These are phyloP conservation scores for Coreoperca whiteheadi DNA, from an alignment of 2,113 vertebrate species.

Conservation along the genomic window DNA sequence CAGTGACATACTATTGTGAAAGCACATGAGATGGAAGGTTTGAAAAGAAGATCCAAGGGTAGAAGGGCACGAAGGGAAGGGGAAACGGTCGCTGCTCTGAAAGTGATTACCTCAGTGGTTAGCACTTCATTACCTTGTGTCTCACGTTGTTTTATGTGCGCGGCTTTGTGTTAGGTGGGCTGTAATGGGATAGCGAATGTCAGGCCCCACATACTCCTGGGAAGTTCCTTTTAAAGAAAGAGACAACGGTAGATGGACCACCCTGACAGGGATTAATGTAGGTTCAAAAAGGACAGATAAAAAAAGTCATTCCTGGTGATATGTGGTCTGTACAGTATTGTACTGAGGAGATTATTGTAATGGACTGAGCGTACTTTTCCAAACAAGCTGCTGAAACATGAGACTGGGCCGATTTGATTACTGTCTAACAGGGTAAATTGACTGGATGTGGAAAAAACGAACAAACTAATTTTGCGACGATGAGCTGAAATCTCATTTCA, in stretches of 20 bases:
- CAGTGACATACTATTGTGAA: constrained; percentile 35
- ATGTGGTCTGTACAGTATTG: constrained; percentile 29
- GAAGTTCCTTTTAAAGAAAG: constrained; percentile 67
- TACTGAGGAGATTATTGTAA: not conserved
- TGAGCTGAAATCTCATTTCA: constrained; percentile 24
- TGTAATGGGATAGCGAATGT: constrained; percentile 80
- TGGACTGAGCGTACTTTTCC: constrained; percentile 19
- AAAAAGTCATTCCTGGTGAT: not conserved
- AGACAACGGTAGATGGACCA: constrained; percentile 78
- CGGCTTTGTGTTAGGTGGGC: constrained; percentile 75
- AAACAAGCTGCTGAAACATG: constrained; percentile 10
- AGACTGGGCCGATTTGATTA: constrained; percentile 17
- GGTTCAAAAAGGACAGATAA: constrained; percentile 52
- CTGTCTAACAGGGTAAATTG: constrained; percentile 7
- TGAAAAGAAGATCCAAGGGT: not conserved
- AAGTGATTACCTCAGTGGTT: constrained; percentile 80
- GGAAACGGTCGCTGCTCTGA: constrained; percentile 51
- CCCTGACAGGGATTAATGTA: constrained; percentile 71
- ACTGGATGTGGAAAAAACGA: not conserved
- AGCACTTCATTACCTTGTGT: constrained; percentile 83
- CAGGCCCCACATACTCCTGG: constrained; percentile 75
- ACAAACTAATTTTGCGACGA: constrained; percentile 7
- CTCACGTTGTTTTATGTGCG: constrained; percentile 77
- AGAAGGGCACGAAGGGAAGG: constrained; percentile 27
- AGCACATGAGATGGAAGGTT: constrained; percentile 25